Base-by-base conservation (phyloP, 2,113 vertebrate species). In the Pteropus alecto region DNA sequence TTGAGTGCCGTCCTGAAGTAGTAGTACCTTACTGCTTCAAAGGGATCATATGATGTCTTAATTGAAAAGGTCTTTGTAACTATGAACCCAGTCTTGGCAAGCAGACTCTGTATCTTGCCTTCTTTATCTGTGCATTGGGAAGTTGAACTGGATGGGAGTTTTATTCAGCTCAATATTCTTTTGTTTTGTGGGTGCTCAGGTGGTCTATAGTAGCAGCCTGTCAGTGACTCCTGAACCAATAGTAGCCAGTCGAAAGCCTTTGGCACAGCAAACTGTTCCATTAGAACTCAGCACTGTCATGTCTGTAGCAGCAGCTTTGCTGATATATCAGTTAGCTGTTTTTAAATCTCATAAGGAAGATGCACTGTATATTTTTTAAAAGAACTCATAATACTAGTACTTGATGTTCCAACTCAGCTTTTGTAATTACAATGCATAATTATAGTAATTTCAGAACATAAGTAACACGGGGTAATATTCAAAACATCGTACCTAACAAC, bases 381-480 rank as follows among this genome's bases (percentile, higher is more conserved):
- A 94, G 65, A 74, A 83, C 70, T 65, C 68, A 1, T 21, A 43
- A 94, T 71, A 41, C 38, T 61, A 41, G 92, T 38, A 91, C 92
- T 92, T 86, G 51, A 83, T 76, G 68, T 96, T 86, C 95, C 65
- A 56, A 38, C 73, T 89, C 68, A 67, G 92, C 89, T 74, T 73
- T 60, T 78, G 78, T 78, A 85, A 89, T 96, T 85, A 24, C 7
- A 6, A 0, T n/a, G 41, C 38, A 14, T 92, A 78, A 83, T 84
- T 41, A 73, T n/a, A 77, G 91, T 91, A 13, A 91, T 85, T 79
- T 94, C 43, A 70, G 89, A 70, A 48, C 41, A 51, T 56, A 30
- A 56, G 46, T 24, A 67, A 21, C 56, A 51, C 1, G 0, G 61
- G 33, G 16, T 56, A 87, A 24, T 83, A 46, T 21, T 51, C 60